These are phyloP conservation scores for Verasper variegatus DNA, from an alignment of 2,113 vertebrate species.

Conservation along the genomic window DNA sequence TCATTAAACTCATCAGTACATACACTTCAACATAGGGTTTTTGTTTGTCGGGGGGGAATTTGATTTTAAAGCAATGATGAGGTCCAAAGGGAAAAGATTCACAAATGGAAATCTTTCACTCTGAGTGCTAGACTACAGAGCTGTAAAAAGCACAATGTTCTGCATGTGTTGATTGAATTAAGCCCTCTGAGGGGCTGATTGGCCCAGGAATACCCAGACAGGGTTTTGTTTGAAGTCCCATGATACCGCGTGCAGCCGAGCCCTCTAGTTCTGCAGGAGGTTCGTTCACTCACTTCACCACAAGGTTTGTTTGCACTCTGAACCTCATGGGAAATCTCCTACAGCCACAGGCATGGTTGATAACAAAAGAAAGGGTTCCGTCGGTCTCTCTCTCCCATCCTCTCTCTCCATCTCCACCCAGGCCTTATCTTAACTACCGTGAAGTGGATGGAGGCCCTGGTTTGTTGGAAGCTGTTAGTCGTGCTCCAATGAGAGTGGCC, in stretches of 20 bases:
- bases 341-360: slow-evolving; percentile 51
- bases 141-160: slow-evolving; percentile 9
- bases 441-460: slow-evolving; percentile 56
- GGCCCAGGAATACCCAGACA: neutral
- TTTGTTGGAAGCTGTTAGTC: slow-evolving; percentile 66
- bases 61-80: slow-evolving; percentile 38
- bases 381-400: neutral
- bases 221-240: slow-evolving; percentile 50
- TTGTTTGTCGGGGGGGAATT: slow-evolving; percentile 20
- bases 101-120: neutral
- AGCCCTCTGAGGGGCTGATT: slow-evolving; percentile 25
- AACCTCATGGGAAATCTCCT: slow-evolving; percentile 69
- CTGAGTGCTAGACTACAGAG: neutral
- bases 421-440: slow-evolving; percentile 73
- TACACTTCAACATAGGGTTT: slow-evolving; percentile 26
- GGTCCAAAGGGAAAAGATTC: slow-evolving; percentile 3
- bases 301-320: slow-evolving; percentile 59
- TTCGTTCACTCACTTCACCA: slow-evolving; percentile 32
- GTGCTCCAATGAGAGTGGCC: slow-evolving; percentile 40
- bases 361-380: slow-evolving; percentile 64
- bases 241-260: slow-evolving; percentile 15
- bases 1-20: slow-evolving; percentile 48
- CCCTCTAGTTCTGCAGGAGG: slow-evolving; percentile 29
- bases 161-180: slow-evolving; percentile 46
- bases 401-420: neutral